These are phyloP conservation scores for Orthosia incerta DNA, from an alignment of 2,888 invertebrate species.

Conservation along the genomic window DNA sequence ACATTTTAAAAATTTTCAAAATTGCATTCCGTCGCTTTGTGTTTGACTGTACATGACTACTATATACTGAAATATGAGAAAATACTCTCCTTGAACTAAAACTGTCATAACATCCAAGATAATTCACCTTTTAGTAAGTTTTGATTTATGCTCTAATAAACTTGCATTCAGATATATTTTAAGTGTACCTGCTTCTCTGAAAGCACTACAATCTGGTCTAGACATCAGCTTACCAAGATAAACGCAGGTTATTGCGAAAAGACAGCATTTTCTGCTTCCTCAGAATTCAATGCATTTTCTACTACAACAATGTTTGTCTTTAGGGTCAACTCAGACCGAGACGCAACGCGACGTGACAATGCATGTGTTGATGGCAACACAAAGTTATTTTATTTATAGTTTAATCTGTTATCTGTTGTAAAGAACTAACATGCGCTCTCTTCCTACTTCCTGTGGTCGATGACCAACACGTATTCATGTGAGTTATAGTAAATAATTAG, in stretches of 20 bases:
- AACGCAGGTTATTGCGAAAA: not conserved
- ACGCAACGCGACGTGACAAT: too few relatives aligned
- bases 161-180: not conserved
- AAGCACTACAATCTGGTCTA: constrained; percentile 49
- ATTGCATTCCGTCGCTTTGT: too few relatives aligned
- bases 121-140: not conserved
- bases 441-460: too few relatives aligned
- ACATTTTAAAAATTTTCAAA: not conserved
- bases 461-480: too few relatives aligned
- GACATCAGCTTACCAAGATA: constrained; percentile 29
- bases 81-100: not conserved
- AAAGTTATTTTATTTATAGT: too few relatives aligned
- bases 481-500: too few relatives aligned
- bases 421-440: too few relatives aligned
- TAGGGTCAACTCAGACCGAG: too few relatives aligned
- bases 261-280: not conserved
- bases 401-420: too few relatives aligned
- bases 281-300: constrained; percentile 20
- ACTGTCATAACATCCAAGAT: not conserved
- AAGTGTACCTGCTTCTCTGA: not conserved
- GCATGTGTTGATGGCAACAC: too few relatives aligned
- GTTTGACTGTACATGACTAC: not conserved
- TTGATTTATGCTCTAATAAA: not conserved
- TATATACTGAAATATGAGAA: not conserved
- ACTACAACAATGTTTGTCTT: constrained; percentile 14